Base-by-base conservation (phyloP, 2,888 invertebrate genomes). In the Acanthacorydalis orientalis region DNA sequence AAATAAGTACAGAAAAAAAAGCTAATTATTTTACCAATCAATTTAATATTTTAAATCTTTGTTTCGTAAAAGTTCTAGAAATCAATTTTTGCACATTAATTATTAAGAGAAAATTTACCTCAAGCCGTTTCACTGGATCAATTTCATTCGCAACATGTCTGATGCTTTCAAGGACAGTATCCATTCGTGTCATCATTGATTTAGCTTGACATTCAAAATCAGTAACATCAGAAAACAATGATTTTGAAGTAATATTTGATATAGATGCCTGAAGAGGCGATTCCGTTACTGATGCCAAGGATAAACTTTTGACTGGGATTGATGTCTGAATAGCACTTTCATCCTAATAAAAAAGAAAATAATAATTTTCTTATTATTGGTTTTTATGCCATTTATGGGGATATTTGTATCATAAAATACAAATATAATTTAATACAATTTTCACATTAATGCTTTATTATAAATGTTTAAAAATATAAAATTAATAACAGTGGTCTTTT, bases 111-210 rank as follows among this genome's bases (percentile, higher is more conserved):
- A 31, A 43, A 50, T 55, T 51, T 54, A 77, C 77, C 72, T 78
- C 78, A n/a, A 76, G 67, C 31, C 78, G 63, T 61, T 74, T 76
- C 47, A 70, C 66, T 37, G 77, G 77, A 63, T 79, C 78, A 38
- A 70, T 69, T 61, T 78, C 77, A 52, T 68, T 68, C 46, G 65
- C 67, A 44, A 76, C 74, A 45, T 70, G 73, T 51, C 72, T 72
- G 42, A 78, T 70, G 4, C 75, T 75, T 55, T 72, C 65, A 56
- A 75, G 60, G 70, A 74, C 70, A 38, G 71, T 68, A 57, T 74
- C 73, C 69, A 78, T 72, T 50, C 75, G 69, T 1, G 70, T 64
- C 52, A 69, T 58, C 70, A 75, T 73, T 49, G 64, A 61, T 49
- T 67, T 60, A n/a, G 68, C 67, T 42, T 64, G 59, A 41, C 64